Percentiles rank a stretch among this genome's conserved stretches.
These are phyloP conservation scores for Terrapene triunguis DNA, from an alignment of 2,113 vertebrate genomes.

Conservation along the genomic window DNA sequence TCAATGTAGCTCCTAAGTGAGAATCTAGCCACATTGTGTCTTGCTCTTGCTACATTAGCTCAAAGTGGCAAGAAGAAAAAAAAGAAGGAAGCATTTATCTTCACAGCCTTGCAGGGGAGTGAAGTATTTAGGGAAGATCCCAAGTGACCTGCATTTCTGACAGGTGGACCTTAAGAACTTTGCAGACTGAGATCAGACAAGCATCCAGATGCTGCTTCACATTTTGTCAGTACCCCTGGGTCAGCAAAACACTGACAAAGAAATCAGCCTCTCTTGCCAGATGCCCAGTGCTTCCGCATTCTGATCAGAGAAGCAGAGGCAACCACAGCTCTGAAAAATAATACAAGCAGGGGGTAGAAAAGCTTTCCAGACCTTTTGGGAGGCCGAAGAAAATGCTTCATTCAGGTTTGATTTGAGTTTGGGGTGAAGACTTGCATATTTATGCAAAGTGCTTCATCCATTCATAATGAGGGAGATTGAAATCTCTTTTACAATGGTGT, in stretches of 20 bases:
- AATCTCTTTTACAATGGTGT: neutral
- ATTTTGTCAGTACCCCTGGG: neutral
- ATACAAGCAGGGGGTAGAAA: neutral
- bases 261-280: neutral
- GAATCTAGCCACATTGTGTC: neutral
- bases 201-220: neutral
- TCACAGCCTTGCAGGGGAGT: neutral
- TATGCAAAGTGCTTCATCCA: neutral
- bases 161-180: neutral
- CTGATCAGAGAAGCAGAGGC: slow-evolving; percentile 22
- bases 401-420: neutral
- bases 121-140: neutral
- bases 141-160: neutral
- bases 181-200: neutral
- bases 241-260: neutral
- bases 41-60: slow-evolving; percentile 15
- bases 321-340: neutral
- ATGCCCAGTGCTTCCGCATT: neutral
- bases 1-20: neutral
- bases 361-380: slow-evolving; percentile 17
- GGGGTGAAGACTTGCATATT: neutral
- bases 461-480: neutral
- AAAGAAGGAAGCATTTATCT: slow-evolving; percentile 1
- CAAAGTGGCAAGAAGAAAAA: neutral
- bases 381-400: neutral